A percentile compares a stretch with the other conserved stretches of the same genome.
Conservation (phyloP, 2,113 vertebrate genomes). For the Chrysemys picta region DNA sequence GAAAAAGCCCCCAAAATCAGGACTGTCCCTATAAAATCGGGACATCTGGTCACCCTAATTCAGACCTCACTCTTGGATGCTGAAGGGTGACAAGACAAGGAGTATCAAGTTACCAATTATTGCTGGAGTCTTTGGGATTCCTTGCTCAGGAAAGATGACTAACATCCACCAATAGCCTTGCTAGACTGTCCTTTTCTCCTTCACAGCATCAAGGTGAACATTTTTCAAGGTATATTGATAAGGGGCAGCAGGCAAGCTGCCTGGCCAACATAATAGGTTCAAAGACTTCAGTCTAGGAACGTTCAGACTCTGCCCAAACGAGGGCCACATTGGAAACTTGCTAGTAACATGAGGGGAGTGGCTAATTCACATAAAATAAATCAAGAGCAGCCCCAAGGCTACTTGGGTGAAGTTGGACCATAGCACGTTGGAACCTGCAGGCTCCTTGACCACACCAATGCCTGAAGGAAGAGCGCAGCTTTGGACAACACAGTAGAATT, state of each 20-base stretch:
- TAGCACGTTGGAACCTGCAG: neutral
- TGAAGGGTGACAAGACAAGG: neutral
- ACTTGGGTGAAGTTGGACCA: neutral
- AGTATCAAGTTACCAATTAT: fast-evolving
- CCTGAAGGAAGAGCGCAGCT: neutral
- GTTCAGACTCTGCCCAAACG: neutral
- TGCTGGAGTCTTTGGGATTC: fast-evolving
- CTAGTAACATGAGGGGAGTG: neutral
- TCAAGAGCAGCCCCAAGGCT: neutral
- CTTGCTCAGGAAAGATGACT: neutral
- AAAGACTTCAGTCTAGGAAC: neutral
- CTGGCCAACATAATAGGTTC: neutral
- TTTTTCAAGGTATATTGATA: neutral
- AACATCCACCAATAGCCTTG: neutral
- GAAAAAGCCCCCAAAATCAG: no score
- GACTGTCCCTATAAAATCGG: no score
- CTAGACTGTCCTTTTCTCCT: neutral
- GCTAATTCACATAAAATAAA: neutral
- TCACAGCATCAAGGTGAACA: neutral
- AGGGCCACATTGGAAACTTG: neutral
- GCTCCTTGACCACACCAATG: neutral
- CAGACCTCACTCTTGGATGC: neutral
- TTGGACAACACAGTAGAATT: neutral
- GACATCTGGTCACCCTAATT: no score
- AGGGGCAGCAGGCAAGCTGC: neutral